phyloP scores from a whole-genome alignment of 2,113 vertebrate species.

The Cebus imitator region DNA sequence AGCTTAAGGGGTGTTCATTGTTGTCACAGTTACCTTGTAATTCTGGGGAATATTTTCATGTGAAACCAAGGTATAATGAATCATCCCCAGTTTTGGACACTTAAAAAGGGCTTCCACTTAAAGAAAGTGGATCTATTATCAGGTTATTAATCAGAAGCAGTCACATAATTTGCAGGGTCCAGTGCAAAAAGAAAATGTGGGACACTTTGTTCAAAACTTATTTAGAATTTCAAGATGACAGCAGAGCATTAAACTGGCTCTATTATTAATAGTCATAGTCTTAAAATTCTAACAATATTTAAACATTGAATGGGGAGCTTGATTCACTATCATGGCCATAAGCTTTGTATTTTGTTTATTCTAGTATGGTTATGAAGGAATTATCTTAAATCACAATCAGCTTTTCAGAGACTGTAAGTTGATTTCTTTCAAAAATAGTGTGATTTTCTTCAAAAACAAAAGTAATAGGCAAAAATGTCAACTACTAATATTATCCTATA shows the following conservation, averaged over 20 bases:
- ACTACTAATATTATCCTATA: neutral
- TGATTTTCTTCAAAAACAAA: conserved; percentile 18
- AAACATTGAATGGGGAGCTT: neutral
- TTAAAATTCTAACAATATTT: neutral
- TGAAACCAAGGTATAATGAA: neutral
- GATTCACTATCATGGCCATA: no score
- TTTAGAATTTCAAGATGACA: neutral
- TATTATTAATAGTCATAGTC: neutral
- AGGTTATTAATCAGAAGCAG: neutral
- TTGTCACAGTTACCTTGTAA: neutral
- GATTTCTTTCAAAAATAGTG: neutral
- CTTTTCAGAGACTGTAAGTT: neutral
- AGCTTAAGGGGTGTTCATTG: neutral
- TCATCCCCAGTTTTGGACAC: neutral
- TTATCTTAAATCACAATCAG: neutral
- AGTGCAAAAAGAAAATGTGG: neutral
- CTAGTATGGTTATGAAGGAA: neutral
- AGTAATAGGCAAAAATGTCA: neutral
- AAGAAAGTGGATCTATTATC: neutral
- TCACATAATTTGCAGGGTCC: neutral
- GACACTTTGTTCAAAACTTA: neutral
- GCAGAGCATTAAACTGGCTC: neutral
- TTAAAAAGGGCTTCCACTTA: neutral
- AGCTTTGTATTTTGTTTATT: neutral
- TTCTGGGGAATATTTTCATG: neutral